A percentile compares a stretch with the other conserved stretches of the same genome.
Conservation (phyloP, 2,113 vertebrate species). For the Gymnorhina tibicen region DNA sequence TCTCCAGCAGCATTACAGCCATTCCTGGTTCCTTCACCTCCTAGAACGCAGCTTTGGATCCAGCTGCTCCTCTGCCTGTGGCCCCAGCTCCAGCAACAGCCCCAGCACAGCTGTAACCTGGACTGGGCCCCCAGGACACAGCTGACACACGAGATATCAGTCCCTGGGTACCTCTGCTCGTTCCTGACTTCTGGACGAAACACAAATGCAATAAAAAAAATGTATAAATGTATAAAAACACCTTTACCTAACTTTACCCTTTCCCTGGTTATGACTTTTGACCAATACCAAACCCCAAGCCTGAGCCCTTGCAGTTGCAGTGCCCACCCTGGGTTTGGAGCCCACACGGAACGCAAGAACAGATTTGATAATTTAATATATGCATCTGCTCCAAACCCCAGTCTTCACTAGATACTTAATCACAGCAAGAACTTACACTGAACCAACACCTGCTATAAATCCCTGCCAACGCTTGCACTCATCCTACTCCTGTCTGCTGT, state of each 20-base stretch:
- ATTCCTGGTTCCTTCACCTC: neutral
- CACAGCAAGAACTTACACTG: neutral
- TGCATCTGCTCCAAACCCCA: neutral
- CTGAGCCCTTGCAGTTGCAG: neutral
- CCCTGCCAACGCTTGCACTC: conserved; percentile 14
- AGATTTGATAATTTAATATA: neutral
- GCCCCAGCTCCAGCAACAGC: neutral
- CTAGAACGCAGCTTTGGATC: neutral
- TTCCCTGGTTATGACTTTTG: neutral
- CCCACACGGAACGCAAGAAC: neutral
- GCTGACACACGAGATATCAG: accelerated
- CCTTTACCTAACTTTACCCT: too few species aligned
- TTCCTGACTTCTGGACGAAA: neutral
- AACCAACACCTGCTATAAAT: conserved; percentile 11
- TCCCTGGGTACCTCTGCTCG: neutral
- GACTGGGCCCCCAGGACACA: neutral
- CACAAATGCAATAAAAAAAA: neutral
- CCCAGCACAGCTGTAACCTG: neutral
- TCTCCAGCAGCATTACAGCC: neutral
- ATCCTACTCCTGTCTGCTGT: neutral
- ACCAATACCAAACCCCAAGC: neutral
- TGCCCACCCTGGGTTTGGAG: neutral
- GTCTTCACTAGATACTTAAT: neutral
- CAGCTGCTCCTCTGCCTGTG: neutral
- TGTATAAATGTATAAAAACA: accelerated